A percentile compares a stretch with the other conserved stretches of the same genome.
These are phyloP conservation scores for Ceuthmochares aereus DNA, from an alignment of 2,113 vertebrate species.

Conservation along the genomic window DNA sequence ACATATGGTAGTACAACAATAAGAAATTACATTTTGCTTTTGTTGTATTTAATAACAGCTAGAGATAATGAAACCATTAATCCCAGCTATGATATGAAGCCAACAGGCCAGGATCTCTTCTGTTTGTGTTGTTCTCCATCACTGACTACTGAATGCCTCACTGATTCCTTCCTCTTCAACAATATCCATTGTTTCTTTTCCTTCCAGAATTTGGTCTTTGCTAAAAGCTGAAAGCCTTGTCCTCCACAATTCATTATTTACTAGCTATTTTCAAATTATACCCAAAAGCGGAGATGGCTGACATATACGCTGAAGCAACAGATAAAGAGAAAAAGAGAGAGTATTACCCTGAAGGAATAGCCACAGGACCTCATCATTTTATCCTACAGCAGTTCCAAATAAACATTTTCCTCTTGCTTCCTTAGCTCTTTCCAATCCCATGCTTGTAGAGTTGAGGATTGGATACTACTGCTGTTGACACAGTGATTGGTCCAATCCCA, in stretches of 20 bases:
- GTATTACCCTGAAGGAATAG: not conserved
- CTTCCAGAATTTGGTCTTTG: not conserved
- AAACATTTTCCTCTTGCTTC: not conserved
- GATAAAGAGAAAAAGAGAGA: not conserved
- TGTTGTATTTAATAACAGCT: not conserved
- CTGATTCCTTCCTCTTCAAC: not conserved
- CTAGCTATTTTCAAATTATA: not conserved
- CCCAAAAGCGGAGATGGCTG: not conserved
- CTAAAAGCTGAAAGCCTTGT: not conserved
- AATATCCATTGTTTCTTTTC: not conserved
- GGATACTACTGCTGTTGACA: not conserved
- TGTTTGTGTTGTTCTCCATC: not conserved
- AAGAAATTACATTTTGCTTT: not conserved
- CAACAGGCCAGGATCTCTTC: not conserved
- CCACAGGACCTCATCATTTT: not conserved
- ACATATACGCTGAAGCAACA: not conserved
- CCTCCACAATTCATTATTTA: not conserved
- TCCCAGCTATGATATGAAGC: not conserved
- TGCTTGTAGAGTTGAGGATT: not conserved
- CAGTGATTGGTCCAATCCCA: not conserved
- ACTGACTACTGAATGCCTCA: not conserved
- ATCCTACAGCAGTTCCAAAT: not conserved
- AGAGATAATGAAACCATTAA: not conserved
- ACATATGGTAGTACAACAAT: not conserved
- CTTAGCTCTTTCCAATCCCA: not conserved